A percentile compares a stretch with the other conserved stretches of the same genome.
Evolutionary conservation across 2,888 invertebrate genomes (phyloP).

Genomic region (Ichneumon xanthorius): DNA sequence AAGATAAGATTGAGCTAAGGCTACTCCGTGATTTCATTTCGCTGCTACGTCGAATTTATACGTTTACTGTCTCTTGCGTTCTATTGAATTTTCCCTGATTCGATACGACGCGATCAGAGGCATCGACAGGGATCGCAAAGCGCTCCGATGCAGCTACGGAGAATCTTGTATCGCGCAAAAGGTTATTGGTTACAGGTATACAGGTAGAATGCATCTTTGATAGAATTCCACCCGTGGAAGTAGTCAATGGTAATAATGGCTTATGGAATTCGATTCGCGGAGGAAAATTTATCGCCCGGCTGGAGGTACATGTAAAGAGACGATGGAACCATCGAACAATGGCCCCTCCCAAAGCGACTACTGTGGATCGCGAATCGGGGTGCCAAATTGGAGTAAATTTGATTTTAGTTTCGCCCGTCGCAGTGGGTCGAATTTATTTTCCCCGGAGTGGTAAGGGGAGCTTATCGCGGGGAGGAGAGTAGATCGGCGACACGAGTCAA

Average conservation of each 20-base stretch:
- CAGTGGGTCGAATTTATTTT: not conserved
- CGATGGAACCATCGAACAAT: not conserved
- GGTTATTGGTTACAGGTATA: not conserved
- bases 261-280: not conserved
- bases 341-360: not conserved
- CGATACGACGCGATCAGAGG: slow-evolving; percentile 21
- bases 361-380: not conserved
- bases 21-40: not conserved
- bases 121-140: slow-evolving; percentile 3
- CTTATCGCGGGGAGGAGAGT: not conserved
- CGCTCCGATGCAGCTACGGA: not conserved
- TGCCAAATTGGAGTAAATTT: not conserved
- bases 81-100: slow-evolving; percentile 53
- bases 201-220: not conserved
- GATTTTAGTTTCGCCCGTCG: not conserved
- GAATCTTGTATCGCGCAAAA: not conserved
- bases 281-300: not conserved
- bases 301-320: not conserved
- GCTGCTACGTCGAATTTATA: not conserved
- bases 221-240: not conserved
- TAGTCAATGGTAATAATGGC: not conserved
- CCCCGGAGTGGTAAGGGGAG: not conserved
- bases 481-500: slow-evolving; percentile 1
- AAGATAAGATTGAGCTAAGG: not conserved
- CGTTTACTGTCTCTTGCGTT: slow-evolving; percentile 7